These are phyloP conservation scores for Synchiropus splendidus DNA, from an alignment of 2,113 vertebrate species.

Conservation along the genomic window DNA sequence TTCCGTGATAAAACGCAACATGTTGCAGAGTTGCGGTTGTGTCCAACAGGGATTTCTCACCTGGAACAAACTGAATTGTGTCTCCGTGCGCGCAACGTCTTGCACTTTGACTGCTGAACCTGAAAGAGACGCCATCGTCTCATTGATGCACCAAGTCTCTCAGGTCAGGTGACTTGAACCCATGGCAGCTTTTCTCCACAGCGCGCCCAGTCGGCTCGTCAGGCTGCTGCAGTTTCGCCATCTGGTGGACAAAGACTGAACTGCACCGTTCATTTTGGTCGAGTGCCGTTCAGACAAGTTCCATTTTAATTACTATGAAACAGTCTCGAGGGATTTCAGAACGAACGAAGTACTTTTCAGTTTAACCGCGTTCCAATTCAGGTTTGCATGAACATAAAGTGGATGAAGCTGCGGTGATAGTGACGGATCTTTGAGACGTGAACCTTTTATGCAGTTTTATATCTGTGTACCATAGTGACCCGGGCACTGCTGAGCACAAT, in stretches of 20 bases:
- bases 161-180: not conserved
- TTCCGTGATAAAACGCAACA: not conserved
- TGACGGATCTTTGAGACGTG: too few species aligned
- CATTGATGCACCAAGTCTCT: constrained; percentile 22
- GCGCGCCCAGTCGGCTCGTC: too few species aligned
- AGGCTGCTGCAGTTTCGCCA: constrained; percentile 41
- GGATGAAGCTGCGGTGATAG: too few species aligned
- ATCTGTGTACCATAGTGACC: too few species aligned
- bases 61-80: constrained; percentile 39
- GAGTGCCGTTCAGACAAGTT: too few species aligned
- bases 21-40: constrained; percentile 1
- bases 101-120: constrained; percentile 16
- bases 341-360: too few species aligned
- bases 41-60: constrained; percentile 15
- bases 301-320: too few species aligned
- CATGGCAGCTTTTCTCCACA: not conserved
- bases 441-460: too few species aligned
- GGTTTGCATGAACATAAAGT: too few species aligned
- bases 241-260: constrained; percentile 44
- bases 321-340: too few species aligned
- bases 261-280: constrained; percentile 21
- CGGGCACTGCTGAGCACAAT: too few species aligned
- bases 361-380: too few species aligned
- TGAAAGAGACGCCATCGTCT: constrained; percentile 22
- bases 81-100: constrained; percentile 12